These are phyloP conservation scores for Platyscapa corneri DNA, from an alignment of 1,140 invertebrate species.

Conservation along the genomic window DNA sequence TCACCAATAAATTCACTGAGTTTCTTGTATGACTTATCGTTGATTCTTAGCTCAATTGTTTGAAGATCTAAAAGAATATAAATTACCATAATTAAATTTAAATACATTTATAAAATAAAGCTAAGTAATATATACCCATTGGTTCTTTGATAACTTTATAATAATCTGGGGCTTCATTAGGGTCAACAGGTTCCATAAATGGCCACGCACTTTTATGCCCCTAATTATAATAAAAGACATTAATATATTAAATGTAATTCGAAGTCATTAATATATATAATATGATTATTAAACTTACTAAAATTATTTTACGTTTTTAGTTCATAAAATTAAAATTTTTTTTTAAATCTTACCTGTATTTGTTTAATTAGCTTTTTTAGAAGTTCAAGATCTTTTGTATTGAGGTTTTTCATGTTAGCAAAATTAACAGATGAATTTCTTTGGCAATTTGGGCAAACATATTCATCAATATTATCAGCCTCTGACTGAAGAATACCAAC, in stretches of 20 bases:
- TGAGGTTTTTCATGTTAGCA: slow-evolving; percentile 91
- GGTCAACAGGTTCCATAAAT: slow-evolving; percentile 97
- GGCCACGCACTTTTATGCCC: slow-evolving; percentile 95
- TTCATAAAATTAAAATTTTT: too few species aligned
- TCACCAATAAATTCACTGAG: slow-evolving; percentile 97
- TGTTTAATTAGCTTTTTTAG: slow-evolving; percentile 91
- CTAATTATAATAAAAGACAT: slow-evolving; percentile 70
- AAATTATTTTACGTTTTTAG: too few species aligned
- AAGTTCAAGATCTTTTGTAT: slow-evolving; percentile 87
- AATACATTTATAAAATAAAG: background rate
- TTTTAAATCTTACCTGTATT: slow-evolving; percentile 82
- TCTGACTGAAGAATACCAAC: slow-evolving; percentile 96
- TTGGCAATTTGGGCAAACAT: slow-evolving; percentile 96
- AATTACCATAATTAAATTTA: background rate
- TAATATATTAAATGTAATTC: slow-evolving; percentile 27
- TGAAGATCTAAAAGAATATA: slow-evolving; percentile 87
- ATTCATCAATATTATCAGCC: slow-evolving; percentile 95
- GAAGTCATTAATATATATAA: background rate
- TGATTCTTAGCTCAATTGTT: slow-evolving; percentile 92
- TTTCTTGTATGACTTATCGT: slow-evolving; percentile 87
- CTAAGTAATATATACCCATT: slow-evolving; percentile 85
- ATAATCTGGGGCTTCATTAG: slow-evolving; percentile 95
- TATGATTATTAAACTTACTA: background rate
- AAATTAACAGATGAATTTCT: slow-evolving; percentile 90
- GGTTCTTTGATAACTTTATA: slow-evolving; percentile 98